These are phyloP conservation scores for Myanophis thanlyinensis DNA, from an alignment of 2,113 vertebrate genomes.

Conservation along the genomic window DNA sequence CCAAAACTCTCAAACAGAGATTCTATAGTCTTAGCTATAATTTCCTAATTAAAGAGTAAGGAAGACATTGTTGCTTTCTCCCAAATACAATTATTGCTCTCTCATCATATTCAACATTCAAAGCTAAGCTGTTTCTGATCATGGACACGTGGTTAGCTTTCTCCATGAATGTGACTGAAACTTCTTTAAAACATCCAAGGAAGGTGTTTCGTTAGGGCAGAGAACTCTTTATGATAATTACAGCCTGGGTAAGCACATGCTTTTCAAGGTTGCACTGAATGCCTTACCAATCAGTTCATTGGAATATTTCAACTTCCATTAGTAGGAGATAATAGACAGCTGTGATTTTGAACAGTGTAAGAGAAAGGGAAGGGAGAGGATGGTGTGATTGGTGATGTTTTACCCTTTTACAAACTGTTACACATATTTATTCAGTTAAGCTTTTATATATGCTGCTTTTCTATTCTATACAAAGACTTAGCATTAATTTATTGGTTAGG, in stretches of 20 bases:
- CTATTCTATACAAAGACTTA: neutral
- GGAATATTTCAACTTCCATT: neutral
- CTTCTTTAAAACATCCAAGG: neutral
- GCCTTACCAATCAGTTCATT: neutral
- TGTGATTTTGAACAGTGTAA: neutral
- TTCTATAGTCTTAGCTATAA: neutral
- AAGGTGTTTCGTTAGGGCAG: neutral
- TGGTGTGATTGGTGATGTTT: neutral
- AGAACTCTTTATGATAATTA: neutral
- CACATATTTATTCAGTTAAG: neutral
- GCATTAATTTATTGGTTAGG: neutral
- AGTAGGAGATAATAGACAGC: neutral
- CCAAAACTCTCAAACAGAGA: neutral
- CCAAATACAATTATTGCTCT: neutral
- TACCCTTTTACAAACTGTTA: neutral
- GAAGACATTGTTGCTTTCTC: neutral
- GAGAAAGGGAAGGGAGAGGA: neutral
- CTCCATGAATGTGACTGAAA: neutral
- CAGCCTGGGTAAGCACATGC: neutral
- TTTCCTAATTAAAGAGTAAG: neutral
- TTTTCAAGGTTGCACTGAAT: neutral
- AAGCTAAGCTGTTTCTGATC: neutral
- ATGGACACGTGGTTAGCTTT: neutral
- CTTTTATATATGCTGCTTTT: neutral
- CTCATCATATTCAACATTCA: neutral